Evolutionary conservation across 1,140 invertebrate species (phyloP).

Genomic region (Ectropis grisescens): DNA sequence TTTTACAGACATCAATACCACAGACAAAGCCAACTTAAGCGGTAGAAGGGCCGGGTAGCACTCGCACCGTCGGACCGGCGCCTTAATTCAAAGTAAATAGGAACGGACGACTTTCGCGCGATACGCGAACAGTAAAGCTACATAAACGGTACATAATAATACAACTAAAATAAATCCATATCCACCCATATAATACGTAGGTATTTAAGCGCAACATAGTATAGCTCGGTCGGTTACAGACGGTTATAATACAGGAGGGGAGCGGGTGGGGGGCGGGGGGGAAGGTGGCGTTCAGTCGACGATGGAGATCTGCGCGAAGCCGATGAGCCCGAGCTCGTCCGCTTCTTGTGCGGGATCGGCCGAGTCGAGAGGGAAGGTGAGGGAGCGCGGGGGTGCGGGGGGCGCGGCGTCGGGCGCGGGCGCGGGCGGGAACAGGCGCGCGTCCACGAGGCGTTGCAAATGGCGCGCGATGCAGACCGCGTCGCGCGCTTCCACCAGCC

Average conservation of each 20-base stretch:
- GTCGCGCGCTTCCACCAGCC: conserved; percentile 92
- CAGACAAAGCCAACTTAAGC: no score
- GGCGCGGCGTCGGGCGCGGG: conserved; percentile 8
- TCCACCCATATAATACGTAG: conserved; percentile 47
- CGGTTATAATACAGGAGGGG: no score
- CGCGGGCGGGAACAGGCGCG: conserved; percentile 27
- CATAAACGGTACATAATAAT: conserved; percentile 27
- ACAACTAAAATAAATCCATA: conserved; percentile 43
- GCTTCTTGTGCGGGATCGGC: conserved; percentile 84
- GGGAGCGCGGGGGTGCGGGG: conserved; percentile 60
- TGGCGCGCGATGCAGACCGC: conserved; percentile 92
- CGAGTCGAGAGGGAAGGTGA: conserved; percentile 90
- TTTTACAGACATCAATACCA: no score
- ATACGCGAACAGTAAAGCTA: conserved; percentile 5
- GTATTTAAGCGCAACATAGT: conserved; percentile 28
- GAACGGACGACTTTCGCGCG: no score
- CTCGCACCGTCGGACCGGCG: no score
- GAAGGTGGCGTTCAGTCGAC: conserved; percentile 74
- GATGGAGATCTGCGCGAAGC: conserved; percentile 96
- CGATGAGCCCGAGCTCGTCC: conserved; percentile 94
- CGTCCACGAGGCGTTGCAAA: conserved; percentile 86
- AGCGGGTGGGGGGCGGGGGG: conserved; percentile 1
- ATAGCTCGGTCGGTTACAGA: no score
- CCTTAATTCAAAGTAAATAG: no score
- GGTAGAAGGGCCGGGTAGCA: no score